phyloP scores from a whole-genome alignment of 2,113 vertebrate species.

The Psittacula cyanocephala region DNA sequence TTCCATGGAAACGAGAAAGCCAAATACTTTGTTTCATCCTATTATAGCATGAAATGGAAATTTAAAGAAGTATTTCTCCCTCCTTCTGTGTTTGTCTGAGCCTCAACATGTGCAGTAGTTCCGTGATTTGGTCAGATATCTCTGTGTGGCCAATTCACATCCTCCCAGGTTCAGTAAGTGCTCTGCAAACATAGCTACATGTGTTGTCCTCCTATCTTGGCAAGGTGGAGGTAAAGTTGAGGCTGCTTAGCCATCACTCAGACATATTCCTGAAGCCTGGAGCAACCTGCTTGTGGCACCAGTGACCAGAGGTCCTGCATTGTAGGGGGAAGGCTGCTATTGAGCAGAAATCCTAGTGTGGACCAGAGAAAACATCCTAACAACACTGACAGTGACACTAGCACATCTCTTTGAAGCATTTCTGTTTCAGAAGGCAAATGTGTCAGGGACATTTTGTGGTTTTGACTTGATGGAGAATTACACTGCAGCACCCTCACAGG shows the following conservation, averaged over 20 bases:
- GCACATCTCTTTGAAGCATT: not conserved
- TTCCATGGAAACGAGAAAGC: constrained; percentile 3
- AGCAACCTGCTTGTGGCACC: not conserved
- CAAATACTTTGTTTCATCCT: not conserved
- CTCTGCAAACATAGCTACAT: not conserved
- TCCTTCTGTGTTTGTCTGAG: not conserved
- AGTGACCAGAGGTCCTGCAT: not conserved
- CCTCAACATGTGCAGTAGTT: not conserved
- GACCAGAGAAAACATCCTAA: not conserved
- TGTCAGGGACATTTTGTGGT: not conserved
- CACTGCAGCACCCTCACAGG: not conserved
- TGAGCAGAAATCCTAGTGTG: not conserved
- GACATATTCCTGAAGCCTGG: not conserved
- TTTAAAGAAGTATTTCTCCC: not conserved
- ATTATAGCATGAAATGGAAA: not conserved
- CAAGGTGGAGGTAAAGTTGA: not conserved
- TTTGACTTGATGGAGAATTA: not conserved
- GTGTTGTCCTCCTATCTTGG: not conserved
- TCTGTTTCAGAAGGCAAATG: not conserved
- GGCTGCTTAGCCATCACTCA: not conserved
- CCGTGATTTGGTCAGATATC: not conserved
- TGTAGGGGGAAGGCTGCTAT: not conserved
- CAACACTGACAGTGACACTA: not conserved
- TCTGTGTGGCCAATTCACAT: not conserved
- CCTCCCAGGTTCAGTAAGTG: not conserved